Percentiles rank a stretch among this genome's conserved stretches.
Evolutionary conservation across 2,888 invertebrate genomes (phyloP).

Genomic region (Cataglyphis albicans): DNA sequence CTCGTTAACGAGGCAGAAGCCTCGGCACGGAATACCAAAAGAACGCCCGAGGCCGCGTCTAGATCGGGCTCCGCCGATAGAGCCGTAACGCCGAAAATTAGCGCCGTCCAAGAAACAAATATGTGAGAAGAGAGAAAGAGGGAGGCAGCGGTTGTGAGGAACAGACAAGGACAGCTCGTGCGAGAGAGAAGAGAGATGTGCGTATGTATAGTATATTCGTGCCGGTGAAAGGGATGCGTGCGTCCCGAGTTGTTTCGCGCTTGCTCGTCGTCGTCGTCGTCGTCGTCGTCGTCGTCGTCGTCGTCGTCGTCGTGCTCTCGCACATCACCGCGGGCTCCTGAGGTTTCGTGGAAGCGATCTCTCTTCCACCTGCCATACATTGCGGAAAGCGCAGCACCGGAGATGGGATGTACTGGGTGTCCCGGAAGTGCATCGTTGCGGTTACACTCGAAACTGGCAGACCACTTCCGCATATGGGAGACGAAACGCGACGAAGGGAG

Average conservation of each 20-base stretch:
- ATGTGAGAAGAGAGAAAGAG: constrained; percentile 56
- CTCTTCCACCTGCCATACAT: constrained; percentile 73
- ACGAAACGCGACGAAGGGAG: background rate
- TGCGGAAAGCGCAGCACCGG: constrained; percentile 62
- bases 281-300: constrained; percentile 40
- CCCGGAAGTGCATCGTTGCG: constrained; percentile 69
- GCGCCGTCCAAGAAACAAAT: constrained; percentile 80
- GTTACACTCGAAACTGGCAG: constrained; percentile 50
- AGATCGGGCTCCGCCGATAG: constrained; percentile 77
- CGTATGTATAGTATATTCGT: background rate
- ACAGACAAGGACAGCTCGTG: constrained; percentile 15
- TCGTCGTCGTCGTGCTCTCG: constrained; percentile 55
- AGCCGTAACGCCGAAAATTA: constrained; percentile 81
- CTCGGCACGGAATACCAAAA: constrained; percentile 66
- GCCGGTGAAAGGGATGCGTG: constrained; percentile 23
- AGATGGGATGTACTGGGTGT: constrained; percentile 74
- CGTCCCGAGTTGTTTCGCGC: constrained; percentile 52
- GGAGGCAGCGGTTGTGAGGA: background rate
- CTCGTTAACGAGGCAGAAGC: constrained; percentile 66
- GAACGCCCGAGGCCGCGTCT: constrained; percentile 70
- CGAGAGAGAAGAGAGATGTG: constrained; percentile 57
- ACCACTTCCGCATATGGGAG: constrained; percentile 39
- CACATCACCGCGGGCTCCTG: constrained; percentile 75
- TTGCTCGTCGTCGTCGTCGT: constrained; percentile 36
- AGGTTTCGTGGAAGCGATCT: constrained; percentile 81